Conservation (phyloP, 2,888 invertebrate genomes). For the Salpingus planirostris region DNA sequence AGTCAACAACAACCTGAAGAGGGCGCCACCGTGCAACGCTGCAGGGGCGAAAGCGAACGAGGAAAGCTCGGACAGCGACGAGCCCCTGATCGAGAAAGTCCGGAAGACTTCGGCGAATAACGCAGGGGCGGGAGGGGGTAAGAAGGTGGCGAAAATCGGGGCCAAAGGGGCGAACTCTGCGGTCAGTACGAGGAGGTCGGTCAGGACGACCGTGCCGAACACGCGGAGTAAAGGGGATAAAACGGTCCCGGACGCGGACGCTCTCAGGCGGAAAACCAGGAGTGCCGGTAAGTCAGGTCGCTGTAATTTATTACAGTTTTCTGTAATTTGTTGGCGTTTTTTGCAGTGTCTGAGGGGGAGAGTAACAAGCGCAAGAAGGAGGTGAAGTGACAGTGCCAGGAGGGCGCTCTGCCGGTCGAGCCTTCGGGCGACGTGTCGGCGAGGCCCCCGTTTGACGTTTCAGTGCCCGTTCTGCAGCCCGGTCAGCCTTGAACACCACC, state of each 20-base stretch:
- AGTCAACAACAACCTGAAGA: conserved; percentile 39
- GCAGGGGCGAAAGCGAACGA: conserved; percentile 41
- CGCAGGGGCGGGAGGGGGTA: conserved; percentile 6
- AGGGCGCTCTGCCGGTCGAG: conserved; percentile 32
- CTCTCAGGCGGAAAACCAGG: conserved; percentile 52
- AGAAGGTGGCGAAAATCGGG: conserved; percentile 6
- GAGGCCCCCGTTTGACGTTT: too few relatives aligned
- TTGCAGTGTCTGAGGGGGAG: conserved; percentile 39
- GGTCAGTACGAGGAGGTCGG: conserved; percentile 35
- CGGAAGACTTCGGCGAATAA: conserved; percentile 36
- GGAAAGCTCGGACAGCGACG: conserved; percentile 70
- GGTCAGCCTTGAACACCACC: conserved; percentile 17
- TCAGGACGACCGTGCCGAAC: conserved; percentile 33
- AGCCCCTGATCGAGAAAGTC: conserved; percentile 68
- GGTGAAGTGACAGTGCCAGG: conserved; percentile 43
- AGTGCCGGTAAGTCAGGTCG: conserved; percentile 64
- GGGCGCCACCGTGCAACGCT: conserved; percentile 17
- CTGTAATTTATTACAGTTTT: too few relatives aligned
- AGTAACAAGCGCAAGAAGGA: conserved; percentile 42
- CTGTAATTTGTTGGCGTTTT: too few relatives aligned
- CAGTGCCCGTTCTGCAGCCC: conserved; percentile 21
- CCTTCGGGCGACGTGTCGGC: too few relatives aligned
- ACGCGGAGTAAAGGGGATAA: conserved; percentile 37
- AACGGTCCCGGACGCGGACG: conserved; percentile 31
- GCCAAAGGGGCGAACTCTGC: conserved; percentile 4